Conservation (phyloP, 2,797 vertebrate species). For the Sebastes taczanowskii region DNA sequence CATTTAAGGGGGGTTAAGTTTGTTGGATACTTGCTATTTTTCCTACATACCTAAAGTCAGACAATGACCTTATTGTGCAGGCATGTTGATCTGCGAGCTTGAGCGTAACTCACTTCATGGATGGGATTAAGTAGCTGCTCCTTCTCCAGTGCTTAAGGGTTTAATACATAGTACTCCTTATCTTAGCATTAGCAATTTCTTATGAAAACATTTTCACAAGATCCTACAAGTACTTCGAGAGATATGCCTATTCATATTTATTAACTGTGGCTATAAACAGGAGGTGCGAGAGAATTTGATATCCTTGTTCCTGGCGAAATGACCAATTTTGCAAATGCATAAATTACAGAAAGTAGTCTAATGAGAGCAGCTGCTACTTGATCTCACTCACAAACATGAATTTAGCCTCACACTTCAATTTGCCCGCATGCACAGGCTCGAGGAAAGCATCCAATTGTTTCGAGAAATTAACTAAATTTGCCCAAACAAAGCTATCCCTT, state of each 20-base stretch:
- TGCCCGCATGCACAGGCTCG: conserved; percentile 24
- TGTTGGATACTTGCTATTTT: neutral
- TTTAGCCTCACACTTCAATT: conserved; percentile 29
- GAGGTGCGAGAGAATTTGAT: conserved; percentile 21
- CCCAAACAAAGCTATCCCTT: conserved; percentile 3
- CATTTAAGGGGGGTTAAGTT: neutral
- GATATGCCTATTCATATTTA: neutral
- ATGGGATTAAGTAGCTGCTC: conserved; percentile 22
- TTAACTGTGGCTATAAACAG: conserved; percentile 28
- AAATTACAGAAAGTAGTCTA: conserved; percentile 38
- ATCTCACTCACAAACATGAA: conserved; percentile 49
- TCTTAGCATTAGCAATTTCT: neutral
- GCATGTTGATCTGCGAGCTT: conserved; percentile 8
- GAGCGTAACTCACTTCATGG: conserved; percentile 8
- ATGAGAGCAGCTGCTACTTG: conserved; percentile 47
- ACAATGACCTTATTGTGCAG: neutral
- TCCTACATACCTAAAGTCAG: neutral
- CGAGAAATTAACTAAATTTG: neutral
- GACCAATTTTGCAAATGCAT: conserved; percentile 27
- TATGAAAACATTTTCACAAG: neutral
- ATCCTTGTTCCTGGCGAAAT: conserved; percentile 21
- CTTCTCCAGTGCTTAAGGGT: neutral
- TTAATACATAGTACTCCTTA: neutral
- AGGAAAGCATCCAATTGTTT: conserved; percentile 18
- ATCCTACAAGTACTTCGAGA: neutral